phyloP scores from a whole-genome alignment of 2,888 invertebrate genomes.

The Oligia strigilis region DNA sequence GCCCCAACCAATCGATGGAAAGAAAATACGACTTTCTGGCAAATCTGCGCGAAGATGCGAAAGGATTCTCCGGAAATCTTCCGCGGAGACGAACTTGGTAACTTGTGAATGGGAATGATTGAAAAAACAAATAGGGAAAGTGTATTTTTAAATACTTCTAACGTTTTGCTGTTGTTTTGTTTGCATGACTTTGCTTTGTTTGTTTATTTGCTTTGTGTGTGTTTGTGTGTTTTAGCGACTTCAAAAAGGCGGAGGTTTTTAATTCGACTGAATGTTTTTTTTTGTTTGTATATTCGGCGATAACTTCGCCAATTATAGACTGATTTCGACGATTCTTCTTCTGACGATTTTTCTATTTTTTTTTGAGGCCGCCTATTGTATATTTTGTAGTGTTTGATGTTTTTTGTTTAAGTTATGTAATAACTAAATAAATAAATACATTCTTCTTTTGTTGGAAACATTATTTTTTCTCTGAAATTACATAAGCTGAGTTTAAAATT shows the following conservation, averaged over 20 bases:
- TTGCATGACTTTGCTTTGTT: constrained; percentile 1
- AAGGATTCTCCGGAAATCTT: constrained; percentile 47
- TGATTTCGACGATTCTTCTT: background rate
- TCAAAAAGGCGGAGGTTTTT: background rate
- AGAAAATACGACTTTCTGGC: constrained; percentile 67
- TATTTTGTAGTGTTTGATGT: too few species aligned
- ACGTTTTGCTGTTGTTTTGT: constrained; percentile 20
- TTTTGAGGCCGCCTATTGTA: too few species aligned
- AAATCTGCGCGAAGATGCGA: constrained; percentile 35
- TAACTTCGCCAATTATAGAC: background rate
- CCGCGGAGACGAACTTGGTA: constrained; percentile 39
- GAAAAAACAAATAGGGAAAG: constrained; percentile 35
- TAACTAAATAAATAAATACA: too few species aligned
- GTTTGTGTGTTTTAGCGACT: background rate
- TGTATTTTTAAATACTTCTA: constrained; percentile 38
- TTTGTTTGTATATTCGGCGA: too few species aligned
- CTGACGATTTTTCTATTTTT: too few species aligned
- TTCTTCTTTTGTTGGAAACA: too few species aligned
- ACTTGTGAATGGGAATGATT: constrained; percentile 49
- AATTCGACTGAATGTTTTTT: background rate
- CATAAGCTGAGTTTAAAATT: background rate
- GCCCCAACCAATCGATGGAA: constrained; percentile 69
- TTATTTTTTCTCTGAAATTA: too few species aligned
- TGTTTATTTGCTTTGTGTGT: background rate
- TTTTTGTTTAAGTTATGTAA: too few species aligned